phyloP scores from a whole-genome alignment of 2,888 invertebrate species.

The Carpatolechia fugitivella region DNA sequence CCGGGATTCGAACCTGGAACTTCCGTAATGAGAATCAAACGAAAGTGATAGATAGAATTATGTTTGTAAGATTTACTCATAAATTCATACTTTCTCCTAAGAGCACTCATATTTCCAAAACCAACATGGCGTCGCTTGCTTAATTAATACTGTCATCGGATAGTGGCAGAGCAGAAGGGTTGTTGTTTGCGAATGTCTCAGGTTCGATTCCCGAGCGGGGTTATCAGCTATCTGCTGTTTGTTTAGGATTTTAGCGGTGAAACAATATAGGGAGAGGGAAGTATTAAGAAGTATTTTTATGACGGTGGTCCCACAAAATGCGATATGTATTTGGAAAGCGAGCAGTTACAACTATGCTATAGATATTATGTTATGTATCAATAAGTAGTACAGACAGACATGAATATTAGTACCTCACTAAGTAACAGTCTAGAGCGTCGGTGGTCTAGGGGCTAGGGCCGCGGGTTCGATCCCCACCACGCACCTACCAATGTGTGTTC shows the following conservation, averaged over 20 bases:
- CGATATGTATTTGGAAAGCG: background rate
- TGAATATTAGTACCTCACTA: no score
- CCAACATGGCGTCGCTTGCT: constrained; percentile 23
- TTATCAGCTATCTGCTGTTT: constrained; percentile 38
- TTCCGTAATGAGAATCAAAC: no score
- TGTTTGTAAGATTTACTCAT: no score
- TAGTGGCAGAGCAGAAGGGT: constrained; percentile 52
- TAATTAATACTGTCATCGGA: constrained; percentile 65
- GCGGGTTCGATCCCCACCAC: no score
- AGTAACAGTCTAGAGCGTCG: no score
- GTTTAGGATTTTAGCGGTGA: constrained; percentile 37
- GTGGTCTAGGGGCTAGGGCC: no score
- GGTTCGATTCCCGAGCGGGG: constrained; percentile 44
- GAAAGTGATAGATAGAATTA: no score
- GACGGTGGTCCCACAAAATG: background rate
- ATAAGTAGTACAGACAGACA: no score
- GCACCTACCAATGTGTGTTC: no score
- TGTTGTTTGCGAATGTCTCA: constrained; percentile 50
- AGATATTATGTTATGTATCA: no score
- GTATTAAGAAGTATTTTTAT: background rate
- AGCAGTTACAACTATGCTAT: background rate
- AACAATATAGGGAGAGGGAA: background rate
- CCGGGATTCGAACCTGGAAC: no score
- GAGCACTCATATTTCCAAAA: background rate
- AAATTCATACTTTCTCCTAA: no score